Base-by-base conservation (phyloP, 2,113 vertebrate genomes). In the Eptesicus fuscus region DNA sequence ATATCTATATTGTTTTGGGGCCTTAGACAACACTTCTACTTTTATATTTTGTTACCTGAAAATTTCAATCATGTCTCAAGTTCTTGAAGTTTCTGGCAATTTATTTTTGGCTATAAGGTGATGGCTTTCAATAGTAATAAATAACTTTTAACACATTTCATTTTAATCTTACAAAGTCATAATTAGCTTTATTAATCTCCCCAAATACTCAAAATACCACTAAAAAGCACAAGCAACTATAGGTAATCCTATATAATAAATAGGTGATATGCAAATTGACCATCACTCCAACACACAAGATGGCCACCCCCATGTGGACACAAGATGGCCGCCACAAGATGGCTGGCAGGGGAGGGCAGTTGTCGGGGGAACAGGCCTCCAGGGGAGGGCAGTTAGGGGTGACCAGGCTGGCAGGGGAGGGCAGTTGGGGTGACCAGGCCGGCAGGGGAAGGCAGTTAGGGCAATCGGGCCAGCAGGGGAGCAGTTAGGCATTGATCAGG, bases 81-180 rank as follows among this genome's bases (percentile, higher is more conserved):
- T 70, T 94, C 42, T 51, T 85, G n/a, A 91, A 49, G 73, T 78
- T 94, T 73, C 51, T 61, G 53, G 14, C 14, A 91, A 83, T 44
- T 91, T 96, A 79, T 59, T 85, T 87, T 42, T 84, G 65, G 87
- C 37, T 83, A 63, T 1, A 95, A 11, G 12, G 17, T 59, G 20
- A 93, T 51, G 10, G 53, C 16, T 90, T 95, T 90, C 42, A 93
- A 85, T 17, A 87, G 74, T 23, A 56, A 32, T 65, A 84, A 79
- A 47, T 73, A 76, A 56, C 51, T 65, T 78, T 67, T 63, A 86
- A 91, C 28, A 71, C 22, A 84, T 13, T 53, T 69, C 1, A 30
- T 90, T 96, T 96, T 88, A 90, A 83, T 77, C 61, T 93, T 69
- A 92, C n/a, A 92, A 90, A 90, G 49, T 63, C 93, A 83, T 25